A percentile compares a stretch with the other conserved stretches of the same genome.
phyloP scores from a whole-genome alignment of 2,113 vertebrate genomes.

The Eulacestoma nigropectus region DNA sequence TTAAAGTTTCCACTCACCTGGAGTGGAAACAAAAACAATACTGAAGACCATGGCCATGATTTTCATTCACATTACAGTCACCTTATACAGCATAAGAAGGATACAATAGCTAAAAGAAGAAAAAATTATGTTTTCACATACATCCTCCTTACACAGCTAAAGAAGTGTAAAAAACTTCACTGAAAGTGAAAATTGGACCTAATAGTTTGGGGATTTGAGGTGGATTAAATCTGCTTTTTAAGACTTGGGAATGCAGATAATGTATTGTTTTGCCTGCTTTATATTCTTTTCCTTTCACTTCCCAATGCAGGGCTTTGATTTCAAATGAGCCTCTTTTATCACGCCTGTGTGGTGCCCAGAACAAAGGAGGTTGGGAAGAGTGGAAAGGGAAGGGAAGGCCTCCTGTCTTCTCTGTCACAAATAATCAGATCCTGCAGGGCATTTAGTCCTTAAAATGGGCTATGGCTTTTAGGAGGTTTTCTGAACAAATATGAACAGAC shows the following conservation, averaged over 20 bases:
- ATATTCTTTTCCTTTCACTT: neutral
- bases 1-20: neutral
- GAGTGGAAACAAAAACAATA: neutral
- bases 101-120: neutral
- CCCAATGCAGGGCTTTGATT: slow-evolving; percentile 9
- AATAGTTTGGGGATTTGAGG: neutral
- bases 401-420: slow-evolving; percentile 26
- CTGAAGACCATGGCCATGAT: accelerated
- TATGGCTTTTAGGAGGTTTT: neutral
- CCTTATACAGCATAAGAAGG: neutral
- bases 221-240: neutral
- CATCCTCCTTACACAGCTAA: neutral
- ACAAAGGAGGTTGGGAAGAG: neutral
- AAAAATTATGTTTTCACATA: neutral
- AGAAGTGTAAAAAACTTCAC: neutral
- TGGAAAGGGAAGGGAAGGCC: neutral
- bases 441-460: slow-evolving; percentile 4
- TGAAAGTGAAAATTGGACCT: neutral
- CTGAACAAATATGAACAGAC: slow-evolving; percentile 1
- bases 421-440: slow-evolving; percentile 18
- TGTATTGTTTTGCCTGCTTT: neutral
- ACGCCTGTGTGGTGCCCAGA: neutral
- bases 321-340: neutral
- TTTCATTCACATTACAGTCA: neutral
- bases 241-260: neutral